These are phyloP conservation scores for Imbricaverruca yamaguchii DNA, from an alignment of 2,888 invertebrate species.

Conservation along the genomic window DNA sequence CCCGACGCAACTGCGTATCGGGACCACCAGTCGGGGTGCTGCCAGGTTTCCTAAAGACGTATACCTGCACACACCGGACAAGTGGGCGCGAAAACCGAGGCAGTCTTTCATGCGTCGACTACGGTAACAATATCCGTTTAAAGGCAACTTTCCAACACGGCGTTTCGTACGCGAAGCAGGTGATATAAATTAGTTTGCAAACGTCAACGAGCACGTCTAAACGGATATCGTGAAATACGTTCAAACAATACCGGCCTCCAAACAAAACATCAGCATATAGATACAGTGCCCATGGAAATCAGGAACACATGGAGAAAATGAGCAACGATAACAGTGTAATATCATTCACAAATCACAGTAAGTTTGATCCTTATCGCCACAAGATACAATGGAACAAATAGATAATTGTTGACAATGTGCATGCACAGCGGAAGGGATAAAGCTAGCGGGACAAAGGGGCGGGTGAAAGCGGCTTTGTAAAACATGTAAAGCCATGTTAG, in stretches of 20 bases:
- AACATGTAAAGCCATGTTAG: conserved; percentile 17
- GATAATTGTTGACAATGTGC: conserved; percentile 18
- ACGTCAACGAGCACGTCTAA: not conserved
- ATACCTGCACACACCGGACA: not conserved
- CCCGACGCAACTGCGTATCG: not conserved
- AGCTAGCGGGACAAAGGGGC: not conserved
- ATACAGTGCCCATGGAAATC: conserved; percentile 14
- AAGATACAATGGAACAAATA: conserved; percentile 20
- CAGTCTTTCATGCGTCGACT: not conserved
- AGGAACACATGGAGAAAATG: conserved; percentile 17
- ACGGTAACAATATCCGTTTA: conserved; percentile 1
- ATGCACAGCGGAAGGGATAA: conserved; percentile 1
- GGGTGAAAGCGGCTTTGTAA: conserved; percentile 18
- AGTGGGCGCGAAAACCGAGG: not conserved
- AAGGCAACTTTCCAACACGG: conserved; percentile 15
- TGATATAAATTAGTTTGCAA: not conserved
- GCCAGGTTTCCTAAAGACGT: not conserved
- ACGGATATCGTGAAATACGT: not conserved
- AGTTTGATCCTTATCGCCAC: conserved; percentile 21
- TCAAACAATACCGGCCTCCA: not conserved
- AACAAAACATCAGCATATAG: not conserved
- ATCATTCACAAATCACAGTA: conserved; percentile 20
- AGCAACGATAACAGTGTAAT: conserved; percentile 16
- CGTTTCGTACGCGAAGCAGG: not conserved
- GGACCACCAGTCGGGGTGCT: not conserved